Evolutionary conservation across 2,888 invertebrate genomes (phyloP), one percentile per base, ranked within the genome.

Genomic region (Melinaea marsaeus): DNA sequence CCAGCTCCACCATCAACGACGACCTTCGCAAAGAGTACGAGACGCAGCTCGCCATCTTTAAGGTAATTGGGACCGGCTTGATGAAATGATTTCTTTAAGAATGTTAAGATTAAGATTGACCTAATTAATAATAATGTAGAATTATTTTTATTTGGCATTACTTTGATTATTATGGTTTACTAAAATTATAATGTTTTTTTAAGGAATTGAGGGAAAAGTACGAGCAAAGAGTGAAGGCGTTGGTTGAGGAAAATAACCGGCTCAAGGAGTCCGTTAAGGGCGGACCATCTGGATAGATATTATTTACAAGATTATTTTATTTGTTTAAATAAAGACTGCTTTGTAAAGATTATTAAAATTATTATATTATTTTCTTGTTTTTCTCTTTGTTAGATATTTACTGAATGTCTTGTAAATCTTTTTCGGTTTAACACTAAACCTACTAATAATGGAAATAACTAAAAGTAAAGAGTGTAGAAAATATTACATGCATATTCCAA

Each of bases 21-120:
- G 95, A 95, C 74, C 86, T 96, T 42, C 94, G 94, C 75, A 91
- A 92, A 63, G 96, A 96, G 82, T 96, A 96, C 75, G 94, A 95
- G 75, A 93, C 94, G 4, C 96, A 96, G 77, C 89, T 95, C 33
- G 92, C 91, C 48, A 91, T 96, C 59, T 96, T 96, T 77, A 93
- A 93, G 84, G 94, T 92, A 64, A 22, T 1, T 22, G 62, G 55
- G 7, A 22, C 13, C 46, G 7, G n/a, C 4, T n/a, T 13, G 45
- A 51, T 7, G 42, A 3, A 9, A 42, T 2, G 42, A 22, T 22
- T 22, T 22, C 22, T 22, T 22, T 22, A 22, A 22, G 22, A 22
- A 22, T 22, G 22, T 9, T 42, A 9, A 9, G 9, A 42, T 42
- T 42, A 42, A 42, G 7, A 9, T 42, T 11, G 11, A 42, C 42